phyloP scores from a whole-genome alignment of 2,113 vertebrate genomes.

The Mormyrus lacerda region DNA sequence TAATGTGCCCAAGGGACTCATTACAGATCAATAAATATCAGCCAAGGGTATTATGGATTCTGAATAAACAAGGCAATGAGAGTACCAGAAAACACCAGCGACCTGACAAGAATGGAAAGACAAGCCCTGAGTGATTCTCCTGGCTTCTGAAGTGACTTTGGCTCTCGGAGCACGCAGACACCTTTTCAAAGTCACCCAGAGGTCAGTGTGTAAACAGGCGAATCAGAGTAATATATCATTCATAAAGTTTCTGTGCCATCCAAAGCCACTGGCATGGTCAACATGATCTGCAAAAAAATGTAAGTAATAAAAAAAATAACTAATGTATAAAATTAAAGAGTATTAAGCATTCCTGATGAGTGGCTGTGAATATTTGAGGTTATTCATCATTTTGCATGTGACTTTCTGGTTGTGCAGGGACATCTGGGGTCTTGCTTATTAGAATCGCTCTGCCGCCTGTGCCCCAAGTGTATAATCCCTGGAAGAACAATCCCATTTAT shows the following conservation, averaged over 20 bases:
- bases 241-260: background rate
- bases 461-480: background rate
- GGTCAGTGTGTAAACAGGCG: background rate
- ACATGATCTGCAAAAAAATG: background rate
- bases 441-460: background rate
- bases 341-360: background rate
- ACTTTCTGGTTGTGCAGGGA: background rate
- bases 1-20: conserved; percentile 31
- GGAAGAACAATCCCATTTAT: background rate
- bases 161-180: background rate
- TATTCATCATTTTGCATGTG: background rate
- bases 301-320: background rate
- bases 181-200: background rate
- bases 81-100: background rate
- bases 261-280: background rate
- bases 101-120: background rate
- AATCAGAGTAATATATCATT: background rate
- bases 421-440: background rate
- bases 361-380: background rate
- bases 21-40: conserved; percentile 38
- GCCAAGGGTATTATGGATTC: conserved; percentile 37
- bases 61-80: conserved; percentile 3
- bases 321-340: background rate
- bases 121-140: background rate
- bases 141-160: background rate